Percentiles rank a stretch among this genome's conserved stretches.
These are phyloP conservation scores for Neogobius melanostomus DNA, from an alignment of 2,113 vertebrate species.

Conservation along the genomic window DNA sequence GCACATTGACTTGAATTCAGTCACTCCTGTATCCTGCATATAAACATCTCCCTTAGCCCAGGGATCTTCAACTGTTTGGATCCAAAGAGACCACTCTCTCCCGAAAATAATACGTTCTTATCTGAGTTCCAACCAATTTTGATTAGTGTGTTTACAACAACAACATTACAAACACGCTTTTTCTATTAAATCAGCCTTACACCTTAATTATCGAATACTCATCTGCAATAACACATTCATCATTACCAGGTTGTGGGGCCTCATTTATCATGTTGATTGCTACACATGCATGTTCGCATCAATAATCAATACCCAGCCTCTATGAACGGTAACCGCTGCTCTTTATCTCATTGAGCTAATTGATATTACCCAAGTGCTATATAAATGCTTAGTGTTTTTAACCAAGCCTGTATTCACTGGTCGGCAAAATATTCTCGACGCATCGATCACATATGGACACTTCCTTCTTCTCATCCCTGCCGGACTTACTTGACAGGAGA, in stretches of 20 bases:
- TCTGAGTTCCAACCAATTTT: too few species aligned
- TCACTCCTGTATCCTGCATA: too few species aligned
- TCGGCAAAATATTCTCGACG: conserved; percentile 16
- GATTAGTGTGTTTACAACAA: too few species aligned
- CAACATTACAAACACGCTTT: too few species aligned
- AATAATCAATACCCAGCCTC: conserved; percentile 50
- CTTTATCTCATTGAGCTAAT: conserved; percentile 52
- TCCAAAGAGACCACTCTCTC: too few species aligned
- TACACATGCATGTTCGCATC: conserved; percentile 35
- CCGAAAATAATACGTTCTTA: too few species aligned
- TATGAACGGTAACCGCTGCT: conserved; percentile 54
- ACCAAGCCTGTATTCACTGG: conserved; percentile 54
- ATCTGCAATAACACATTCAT: conserved; percentile 35
- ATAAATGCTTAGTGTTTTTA: conserved; percentile 46
- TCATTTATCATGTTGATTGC: conserved; percentile 49
- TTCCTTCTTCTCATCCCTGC: conserved; percentile 39
- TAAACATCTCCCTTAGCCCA: too few species aligned
- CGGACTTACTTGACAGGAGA: conserved; percentile 33
- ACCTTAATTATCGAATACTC: conserved; percentile 14
- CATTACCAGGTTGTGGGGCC: conserved; percentile 24
- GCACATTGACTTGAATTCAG: too few species aligned
- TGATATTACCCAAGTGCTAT: conserved; percentile 61
- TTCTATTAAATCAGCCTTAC: too few species aligned
- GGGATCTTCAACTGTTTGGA: too few species aligned
- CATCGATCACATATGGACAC: conserved; percentile 50